A percentile compares a stretch with the other conserved stretches of the same genome.
phyloP scores from a whole-genome alignment of 2,888 invertebrate genomes.

The Bombylius major region DNA sequence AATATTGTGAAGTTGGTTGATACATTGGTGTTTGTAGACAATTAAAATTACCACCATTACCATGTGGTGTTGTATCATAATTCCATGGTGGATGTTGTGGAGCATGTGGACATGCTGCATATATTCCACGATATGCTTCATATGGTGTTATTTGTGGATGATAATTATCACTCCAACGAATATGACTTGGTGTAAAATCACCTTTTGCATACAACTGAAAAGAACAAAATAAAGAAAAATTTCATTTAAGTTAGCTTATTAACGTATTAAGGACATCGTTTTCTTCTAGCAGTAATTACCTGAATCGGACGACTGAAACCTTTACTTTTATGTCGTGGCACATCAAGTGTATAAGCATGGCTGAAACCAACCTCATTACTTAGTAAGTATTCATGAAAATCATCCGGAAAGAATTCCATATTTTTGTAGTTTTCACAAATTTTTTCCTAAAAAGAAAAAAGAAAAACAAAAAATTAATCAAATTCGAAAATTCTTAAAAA shows the following conservation, averaged over 20 bases:
- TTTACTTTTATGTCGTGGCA: constrained; percentile 69
- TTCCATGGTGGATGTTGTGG: constrained; percentile 16
- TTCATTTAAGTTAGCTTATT: not conserved
- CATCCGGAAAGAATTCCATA: constrained; percentile 81
- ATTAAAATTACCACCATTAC: constrained; percentile 25
- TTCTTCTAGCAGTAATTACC: constrained; percentile 18
- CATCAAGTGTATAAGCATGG: constrained; percentile 74
- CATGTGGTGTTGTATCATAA: constrained; percentile 17
- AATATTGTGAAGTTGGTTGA: constrained; percentile 32
- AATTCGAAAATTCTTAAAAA: not conserved
- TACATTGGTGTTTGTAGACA: constrained; percentile 37
- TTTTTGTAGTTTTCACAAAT: constrained; percentile 74
- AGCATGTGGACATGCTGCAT: constrained; percentile 39
- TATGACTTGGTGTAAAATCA: constrained; percentile 48
- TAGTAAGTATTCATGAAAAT: constrained; percentile 84
- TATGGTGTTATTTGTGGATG: constrained; percentile 46
- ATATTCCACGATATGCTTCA: constrained; percentile 43
- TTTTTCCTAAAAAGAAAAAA: constrained; percentile 47
- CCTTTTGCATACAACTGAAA: constrained; percentile 46
- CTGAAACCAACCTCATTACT: constrained; percentile 85
- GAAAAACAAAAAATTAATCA: constrained; percentile 7
- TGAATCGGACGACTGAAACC: constrained; percentile 80
- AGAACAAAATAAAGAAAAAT: not conserved
- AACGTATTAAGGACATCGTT: not conserved
- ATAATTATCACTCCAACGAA: constrained; percentile 50